Base-by-base conservation (phyloP, 2,888 invertebrate species). In the Campaea margaritaria region DNA sequence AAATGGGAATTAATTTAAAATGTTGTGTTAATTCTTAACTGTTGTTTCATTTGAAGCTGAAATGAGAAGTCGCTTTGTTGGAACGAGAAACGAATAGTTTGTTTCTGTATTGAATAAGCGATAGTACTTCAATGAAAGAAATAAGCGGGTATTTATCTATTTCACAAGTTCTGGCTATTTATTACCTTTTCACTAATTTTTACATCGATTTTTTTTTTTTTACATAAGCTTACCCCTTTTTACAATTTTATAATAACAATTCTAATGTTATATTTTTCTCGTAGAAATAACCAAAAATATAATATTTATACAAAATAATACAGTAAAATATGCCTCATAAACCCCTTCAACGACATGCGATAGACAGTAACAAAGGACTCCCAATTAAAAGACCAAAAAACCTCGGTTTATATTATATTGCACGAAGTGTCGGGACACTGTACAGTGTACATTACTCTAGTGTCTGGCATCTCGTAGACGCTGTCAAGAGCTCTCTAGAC, bases 21-120 rank as follows among this genome's bases (percentile, higher is more conserved):
- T 64, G 73, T 71, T 73, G 68, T 72, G 76, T 75, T 79, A 75
- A 76, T 77, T 80, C 74, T 77, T 70, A 72, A 64, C 62, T 72
- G 72, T 75, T 73, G 69, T 73, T 72, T 65, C 39, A 50, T 58
- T 53, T 42, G 16, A 12, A 49, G 44, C 41, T 54, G 28, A 42
- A 46, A 49, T 49, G 50, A 31, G n/a, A 53, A 41, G 39, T 14
- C 31, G 42, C 14, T 46, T 51, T 34, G 34, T 31, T 36, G 12
- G 50, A 42, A 11, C 28, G 36, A 15, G 42, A 47, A 42, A 13
- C 27, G 34, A 8, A 27, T 34, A 16, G 46, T 51, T 58, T 45
- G 31, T 57, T 34, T 44, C 43, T 31, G 34, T 36, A n/a, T n/a
- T 36, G 31, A 31, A 31, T 31, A 1, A 31, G 31, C 31, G 31